phyloP scores from a whole-genome alignment of 2,888 invertebrate genomes.

The Melangyna quadrimaculata region DNA sequence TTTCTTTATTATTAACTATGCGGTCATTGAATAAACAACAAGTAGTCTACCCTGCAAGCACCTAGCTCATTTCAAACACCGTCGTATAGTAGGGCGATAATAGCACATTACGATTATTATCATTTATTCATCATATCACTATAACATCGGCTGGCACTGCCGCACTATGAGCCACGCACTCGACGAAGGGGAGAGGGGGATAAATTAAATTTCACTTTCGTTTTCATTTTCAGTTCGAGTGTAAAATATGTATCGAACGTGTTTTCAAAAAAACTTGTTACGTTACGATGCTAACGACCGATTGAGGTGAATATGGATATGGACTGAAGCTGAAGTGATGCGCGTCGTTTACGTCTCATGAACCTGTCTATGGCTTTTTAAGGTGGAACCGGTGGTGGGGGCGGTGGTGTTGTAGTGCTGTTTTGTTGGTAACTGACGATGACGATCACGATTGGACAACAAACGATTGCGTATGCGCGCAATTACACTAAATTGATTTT shows the following conservation, averaged over 20 bases:
- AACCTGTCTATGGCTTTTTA: not conserved
- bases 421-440: not conserved
- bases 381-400: not conserved
- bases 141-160: conserved; percentile 8
- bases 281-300: conserved; percentile 57
- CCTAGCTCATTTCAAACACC: conserved; percentile 1
- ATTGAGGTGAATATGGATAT: conserved; percentile 42
- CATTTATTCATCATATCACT: conserved; percentile 8
- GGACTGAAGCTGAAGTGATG: conserved; percentile 28
- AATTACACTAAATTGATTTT: conserved; percentile 43
- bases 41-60: not conserved
- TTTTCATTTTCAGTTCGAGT: conserved; percentile 39
- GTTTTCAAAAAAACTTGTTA: conserved; percentile 58
- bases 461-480: conserved; percentile 55
- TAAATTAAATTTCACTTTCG: conserved; percentile 64
- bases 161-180: conserved; percentile 3
- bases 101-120: conserved; percentile 36
- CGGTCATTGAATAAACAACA: not conserved
- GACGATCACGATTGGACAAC: conserved; percentile 35
- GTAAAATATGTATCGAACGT: conserved; percentile 23
- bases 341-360: not conserved
- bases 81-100: conserved; percentile 26
- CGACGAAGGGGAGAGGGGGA: not conserved
- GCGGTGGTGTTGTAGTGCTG: not conserved
- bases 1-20: not conserved